Conservation (phyloP, 53 echinoderm and acorn worm species). For the Paracentrotus lividus region DNA sequence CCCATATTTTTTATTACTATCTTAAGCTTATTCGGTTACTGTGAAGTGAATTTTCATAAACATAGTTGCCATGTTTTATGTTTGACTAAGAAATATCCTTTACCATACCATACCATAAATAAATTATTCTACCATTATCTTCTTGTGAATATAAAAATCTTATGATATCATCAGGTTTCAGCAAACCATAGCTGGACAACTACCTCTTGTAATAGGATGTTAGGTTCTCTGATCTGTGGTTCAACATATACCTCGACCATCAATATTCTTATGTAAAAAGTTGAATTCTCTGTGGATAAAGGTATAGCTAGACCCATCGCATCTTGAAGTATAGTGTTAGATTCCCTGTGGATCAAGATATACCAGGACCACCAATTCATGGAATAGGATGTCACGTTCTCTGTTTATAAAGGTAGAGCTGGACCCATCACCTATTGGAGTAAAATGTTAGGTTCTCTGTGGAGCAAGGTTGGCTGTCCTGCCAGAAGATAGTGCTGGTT, state of each 20-base stretch:
- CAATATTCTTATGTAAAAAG: no score
- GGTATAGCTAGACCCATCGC: no score
- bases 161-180: neutral
- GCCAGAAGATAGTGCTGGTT: constrained; percentile 11
- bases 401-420: neutral
- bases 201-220: neutral
- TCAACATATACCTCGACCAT: no score
- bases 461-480: neutral
- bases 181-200: neutral
- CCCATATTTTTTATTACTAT: neutral
- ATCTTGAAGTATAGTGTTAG: no score
- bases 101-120: neutral
- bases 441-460: neutral
- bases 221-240: no score
- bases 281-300: no score
- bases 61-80: no score
- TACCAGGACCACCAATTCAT: neutral
- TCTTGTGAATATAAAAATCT: neutral
- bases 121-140: neutral
- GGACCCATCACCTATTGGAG: neutral
- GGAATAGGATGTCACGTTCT: neutral
- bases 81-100: neutral
- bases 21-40: neutral
- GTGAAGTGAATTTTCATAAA: neutral
- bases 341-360: no score